Conservation (phyloP, 2,113 vertebrate genomes). For the Scolopax mira region DNA sequence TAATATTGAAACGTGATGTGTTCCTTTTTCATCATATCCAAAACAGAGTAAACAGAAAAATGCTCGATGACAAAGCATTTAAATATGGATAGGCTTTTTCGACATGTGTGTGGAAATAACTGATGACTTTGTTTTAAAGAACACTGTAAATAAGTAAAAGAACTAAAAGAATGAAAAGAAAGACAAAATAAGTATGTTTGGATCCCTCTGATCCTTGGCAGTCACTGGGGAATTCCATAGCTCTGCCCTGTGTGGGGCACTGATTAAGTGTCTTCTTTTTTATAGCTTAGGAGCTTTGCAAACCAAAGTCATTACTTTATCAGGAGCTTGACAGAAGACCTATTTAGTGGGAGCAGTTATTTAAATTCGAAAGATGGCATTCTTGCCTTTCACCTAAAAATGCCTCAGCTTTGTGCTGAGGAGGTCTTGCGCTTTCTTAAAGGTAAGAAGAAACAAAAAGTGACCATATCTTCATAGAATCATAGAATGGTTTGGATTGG, state of each 20-base stretch:
- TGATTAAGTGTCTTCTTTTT: neutral
- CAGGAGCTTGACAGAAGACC: neutral
- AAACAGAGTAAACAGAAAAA: neutral
- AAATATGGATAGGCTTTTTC: neutral
- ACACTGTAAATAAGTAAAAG: neutral
- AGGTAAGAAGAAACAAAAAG: neutral
- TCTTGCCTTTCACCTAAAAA: neutral
- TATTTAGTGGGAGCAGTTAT: neutral
- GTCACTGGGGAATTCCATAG: neutral
- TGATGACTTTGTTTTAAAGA: neutral
- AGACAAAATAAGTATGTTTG: neutral
- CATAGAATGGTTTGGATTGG: too few species aligned
- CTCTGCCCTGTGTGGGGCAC: neutral
- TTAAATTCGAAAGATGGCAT: neutral
- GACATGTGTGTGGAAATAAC: neutral
- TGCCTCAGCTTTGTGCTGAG: neutral
- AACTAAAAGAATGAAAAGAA: neutral
- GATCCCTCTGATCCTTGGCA: neutral
- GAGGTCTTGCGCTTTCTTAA: neutral
- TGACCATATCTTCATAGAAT: neutral
- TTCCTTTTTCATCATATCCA: neutral
- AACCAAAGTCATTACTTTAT: neutral
- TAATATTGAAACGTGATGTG: neutral
- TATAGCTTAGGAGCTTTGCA: neutral
- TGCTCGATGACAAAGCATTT: neutral